Conservation (phyloP, 2,888 invertebrate species). For the Parnassius glacialis region DNA sequence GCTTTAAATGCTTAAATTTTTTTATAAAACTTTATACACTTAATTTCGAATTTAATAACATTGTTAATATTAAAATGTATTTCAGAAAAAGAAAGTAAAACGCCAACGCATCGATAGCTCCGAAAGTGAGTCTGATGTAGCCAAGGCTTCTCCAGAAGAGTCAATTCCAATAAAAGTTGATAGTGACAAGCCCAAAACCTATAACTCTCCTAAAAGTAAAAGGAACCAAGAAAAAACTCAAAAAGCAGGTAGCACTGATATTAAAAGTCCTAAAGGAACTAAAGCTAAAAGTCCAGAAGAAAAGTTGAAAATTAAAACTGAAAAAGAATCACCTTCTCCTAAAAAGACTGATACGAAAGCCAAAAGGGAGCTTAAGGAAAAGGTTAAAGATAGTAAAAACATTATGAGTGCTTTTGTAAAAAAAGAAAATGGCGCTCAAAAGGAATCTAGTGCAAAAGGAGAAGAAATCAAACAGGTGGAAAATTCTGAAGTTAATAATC, state of each 20-base stretch:
- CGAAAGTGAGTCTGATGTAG: constrained; percentile 53
- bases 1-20: no score
- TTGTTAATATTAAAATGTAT: constrained; percentile 1
- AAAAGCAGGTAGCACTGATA: not conserved
- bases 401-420: constrained; percentile 25
- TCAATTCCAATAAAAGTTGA: constrained; percentile 43
- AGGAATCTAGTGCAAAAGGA: constrained; percentile 23
- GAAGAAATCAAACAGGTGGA: constrained; percentile 21
- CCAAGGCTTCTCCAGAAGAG: constrained; percentile 29
- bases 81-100: constrained; percentile 60
- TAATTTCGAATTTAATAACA: no score
- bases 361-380: constrained; percentile 30
- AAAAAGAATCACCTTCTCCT: constrained; percentile 24
- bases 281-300: constrained; percentile 23
- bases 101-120: constrained; percentile 67
- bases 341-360: constrained; percentile 1
- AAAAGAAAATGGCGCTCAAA: constrained; percentile 14
- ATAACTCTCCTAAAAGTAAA: constrained; percentile 55
- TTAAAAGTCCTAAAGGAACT: constrained; percentile 30
- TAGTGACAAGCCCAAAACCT: constrained; percentile 47
- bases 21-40: no score
- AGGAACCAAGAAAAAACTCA: constrained; percentile 34
- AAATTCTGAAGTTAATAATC: constrained; percentile 29
- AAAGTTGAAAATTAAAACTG: constrained; percentile 22
- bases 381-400: constrained; percentile 25